These are phyloP conservation scores for Caracal caracal DNA, from an alignment of 2,113 vertebrate genomes.

Conservation along the genomic window DNA sequence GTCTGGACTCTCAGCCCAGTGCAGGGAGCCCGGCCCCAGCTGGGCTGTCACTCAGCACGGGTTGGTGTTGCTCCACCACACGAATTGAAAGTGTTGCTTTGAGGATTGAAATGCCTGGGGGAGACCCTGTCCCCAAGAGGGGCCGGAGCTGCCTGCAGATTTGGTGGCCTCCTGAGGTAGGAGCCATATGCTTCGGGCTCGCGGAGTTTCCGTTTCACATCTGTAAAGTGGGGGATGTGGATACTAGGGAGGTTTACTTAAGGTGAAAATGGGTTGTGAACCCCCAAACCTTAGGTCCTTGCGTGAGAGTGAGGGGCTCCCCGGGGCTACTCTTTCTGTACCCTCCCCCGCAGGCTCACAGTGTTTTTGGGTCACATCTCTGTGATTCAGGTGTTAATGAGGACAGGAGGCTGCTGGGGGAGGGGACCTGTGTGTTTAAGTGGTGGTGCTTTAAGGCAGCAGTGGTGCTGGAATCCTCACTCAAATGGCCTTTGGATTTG, in stretches of 20 bases:
- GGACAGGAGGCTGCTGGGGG: slow-evolving; percentile 45
- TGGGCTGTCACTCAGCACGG: neutral
- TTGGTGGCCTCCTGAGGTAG: neutral
- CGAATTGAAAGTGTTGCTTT: neutral
- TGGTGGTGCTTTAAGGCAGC: neutral
- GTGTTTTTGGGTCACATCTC: slow-evolving; percentile 64
- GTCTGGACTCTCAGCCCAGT: neutral
- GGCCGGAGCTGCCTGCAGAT: neutral
- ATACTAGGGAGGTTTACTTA: neutral
- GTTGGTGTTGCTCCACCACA: neutral
- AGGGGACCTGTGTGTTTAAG: neutral
- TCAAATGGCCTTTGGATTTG: neutral
- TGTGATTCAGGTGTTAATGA: slow-evolving; percentile 65
- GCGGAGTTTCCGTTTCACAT: neutral
- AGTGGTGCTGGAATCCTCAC: neutral
- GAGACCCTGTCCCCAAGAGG: neutral
- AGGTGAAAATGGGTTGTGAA: neutral
- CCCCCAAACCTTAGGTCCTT: neutral
- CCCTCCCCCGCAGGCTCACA: neutral
- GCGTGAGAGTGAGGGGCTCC: neutral
- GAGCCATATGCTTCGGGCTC: neutral
- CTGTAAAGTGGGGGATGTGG: neutral
- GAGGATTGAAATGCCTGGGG: neutral
- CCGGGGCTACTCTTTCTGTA: neutral
- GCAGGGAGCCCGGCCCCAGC: neutral